Evolutionary conservation across 2,113 vertebrate species (phyloP).

Genomic region (Aldabrachelys gigantea): DNA sequence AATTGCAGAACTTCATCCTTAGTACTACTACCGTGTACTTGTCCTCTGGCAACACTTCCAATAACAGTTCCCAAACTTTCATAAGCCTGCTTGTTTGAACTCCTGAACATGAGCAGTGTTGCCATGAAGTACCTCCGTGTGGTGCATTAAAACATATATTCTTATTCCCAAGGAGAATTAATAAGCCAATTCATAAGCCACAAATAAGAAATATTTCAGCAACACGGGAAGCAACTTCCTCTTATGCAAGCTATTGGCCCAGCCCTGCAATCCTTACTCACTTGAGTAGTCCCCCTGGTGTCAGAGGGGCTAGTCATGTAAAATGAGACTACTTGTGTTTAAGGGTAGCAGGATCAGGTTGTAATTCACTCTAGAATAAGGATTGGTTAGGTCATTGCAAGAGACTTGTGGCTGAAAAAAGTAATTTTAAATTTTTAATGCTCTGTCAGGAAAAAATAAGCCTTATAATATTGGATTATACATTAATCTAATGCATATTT

Average conservation of each 20-base stretch:
- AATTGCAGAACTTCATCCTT: background rate
- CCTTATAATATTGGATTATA: conserved; percentile 48
- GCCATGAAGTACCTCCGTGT: conserved; percentile 18
- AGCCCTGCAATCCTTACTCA: background rate
- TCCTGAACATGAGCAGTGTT: conserved; percentile 41
- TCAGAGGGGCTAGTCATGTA: background rate
- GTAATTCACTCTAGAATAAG: background rate
- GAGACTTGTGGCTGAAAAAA: conserved; percentile 52
- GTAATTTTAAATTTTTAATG: conserved; percentile 49
- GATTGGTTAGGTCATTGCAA: conserved; percentile 33
- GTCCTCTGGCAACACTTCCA: accelerated
- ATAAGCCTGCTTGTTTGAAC: conserved; percentile 15
- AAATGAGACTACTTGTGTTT: background rate
- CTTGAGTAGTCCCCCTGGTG: accelerated
- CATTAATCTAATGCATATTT: conserved; percentile 67
- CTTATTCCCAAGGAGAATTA: conserved; percentile 36
- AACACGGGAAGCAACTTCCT: conserved; percentile 55
- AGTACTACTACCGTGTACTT: background rate
- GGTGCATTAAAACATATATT: conserved; percentile 33
- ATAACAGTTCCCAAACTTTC: conserved; percentile 6
- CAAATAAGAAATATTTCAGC: conserved; percentile 49
- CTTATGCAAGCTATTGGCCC: conserved; percentile 53
- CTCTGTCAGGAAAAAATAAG: background rate
- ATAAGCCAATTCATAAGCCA: conserved; percentile 9
- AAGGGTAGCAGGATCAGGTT: background rate